Evolutionary conservation across 2,113 vertebrate species (phyloP), one percentile per base, ranked within the genome.

Genomic region (Ammodramus savannarum): DNA sequence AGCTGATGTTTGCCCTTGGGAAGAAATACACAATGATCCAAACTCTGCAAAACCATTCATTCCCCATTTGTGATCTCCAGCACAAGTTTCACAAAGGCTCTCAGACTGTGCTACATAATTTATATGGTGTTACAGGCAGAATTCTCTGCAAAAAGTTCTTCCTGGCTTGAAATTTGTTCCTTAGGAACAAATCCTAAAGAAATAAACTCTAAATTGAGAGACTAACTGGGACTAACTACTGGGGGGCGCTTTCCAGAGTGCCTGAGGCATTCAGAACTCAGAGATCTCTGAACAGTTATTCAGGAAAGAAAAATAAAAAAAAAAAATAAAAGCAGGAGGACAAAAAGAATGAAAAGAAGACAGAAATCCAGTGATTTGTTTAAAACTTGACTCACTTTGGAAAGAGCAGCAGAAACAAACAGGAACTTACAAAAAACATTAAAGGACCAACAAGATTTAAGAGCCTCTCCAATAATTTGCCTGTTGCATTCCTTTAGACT

Each of bases 291-390:
- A 83, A n/a, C 0, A 52, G n/a, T 11, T 71, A 36, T 44, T 87
- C 41, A 59, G 54, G 38, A 68, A 58, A 54, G 6, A 36, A 73
- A 77, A 84, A 54, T 2, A 3, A 29, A 27, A 52, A 55, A 48
- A 11, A 2, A 13, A 39, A 16, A 51, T 12, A 9, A 15, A 27
- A 76, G n/a, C n/a, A 46, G 8, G 25, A 29, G 51, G 27, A 4
- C 1, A 7, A 19, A 12, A 32, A 26, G 0, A 17, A 16, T 10
- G 2, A 6, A 25, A 25, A 43, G 0, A 11, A 51, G 13, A 43
- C 36, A 43, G 19, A 80, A 80, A 69, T 16, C 1, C 3, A 21
- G 15, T 4, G 6, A 2, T 20, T 31, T 38, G 32, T 59, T 26
- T 9, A 10, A 49, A 88, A 54, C 14, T 67, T 46, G 21, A 57